These are phyloP conservation scores for Limonius californicus DNA, from an alignment of 1,140 invertebrate species.

Conservation along the genomic window DNA sequence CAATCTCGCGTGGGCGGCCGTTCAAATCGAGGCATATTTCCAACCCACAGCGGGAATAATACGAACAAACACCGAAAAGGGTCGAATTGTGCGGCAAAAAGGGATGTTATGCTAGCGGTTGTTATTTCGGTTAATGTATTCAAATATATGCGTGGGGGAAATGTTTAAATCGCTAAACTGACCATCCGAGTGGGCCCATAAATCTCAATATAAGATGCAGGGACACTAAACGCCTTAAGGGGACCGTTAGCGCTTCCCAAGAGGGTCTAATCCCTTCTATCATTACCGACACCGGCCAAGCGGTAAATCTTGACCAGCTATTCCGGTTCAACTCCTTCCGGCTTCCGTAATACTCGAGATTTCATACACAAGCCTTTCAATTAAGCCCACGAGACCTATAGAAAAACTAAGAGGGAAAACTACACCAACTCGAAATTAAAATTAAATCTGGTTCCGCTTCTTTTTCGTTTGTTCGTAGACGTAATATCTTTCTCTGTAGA, in stretches of 20 bases:
- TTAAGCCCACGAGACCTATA: no score
- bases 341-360: background rate
- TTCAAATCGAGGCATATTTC: no score
- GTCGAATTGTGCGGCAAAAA: no score
- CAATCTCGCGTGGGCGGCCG: no score
- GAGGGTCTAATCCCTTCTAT: constrained; percentile 40
- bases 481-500: no score
- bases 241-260: constrained; percentile 35
- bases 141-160: constrained; percentile 5
- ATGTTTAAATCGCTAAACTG: constrained; percentile 23
- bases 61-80: no score
- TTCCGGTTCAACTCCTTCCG: constrained; percentile 8
- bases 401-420: no score
- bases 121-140: background rate
- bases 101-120: background rate
- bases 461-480: no score
- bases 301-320: constrained; percentile 17
- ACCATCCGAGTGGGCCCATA: constrained; percentile 27
- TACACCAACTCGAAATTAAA: no score
- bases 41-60: no score
- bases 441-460: no score
- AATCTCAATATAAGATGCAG: constrained; percentile 40
- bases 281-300: constrained; percentile 28
- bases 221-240: constrained; percentile 38
- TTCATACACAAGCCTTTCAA: no score